Percentiles rank a stretch among this genome's conserved stretches.
These are phyloP conservation scores for Catharus fuscescens DNA, from an alignment of 2,113 vertebrate species.

Conservation along the genomic window DNA sequence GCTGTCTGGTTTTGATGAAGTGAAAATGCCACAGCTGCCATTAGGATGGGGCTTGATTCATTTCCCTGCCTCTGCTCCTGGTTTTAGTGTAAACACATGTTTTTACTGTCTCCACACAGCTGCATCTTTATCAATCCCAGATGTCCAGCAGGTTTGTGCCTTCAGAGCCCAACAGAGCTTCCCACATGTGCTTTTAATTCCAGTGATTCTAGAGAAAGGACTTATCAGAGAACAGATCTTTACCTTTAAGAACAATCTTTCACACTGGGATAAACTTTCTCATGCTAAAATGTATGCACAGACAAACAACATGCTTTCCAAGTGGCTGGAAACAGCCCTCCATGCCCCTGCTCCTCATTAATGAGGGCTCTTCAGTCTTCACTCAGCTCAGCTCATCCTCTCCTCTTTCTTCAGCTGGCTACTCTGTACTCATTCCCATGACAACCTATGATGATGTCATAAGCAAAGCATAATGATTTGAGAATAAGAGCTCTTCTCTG, in stretches of 20 bases:
- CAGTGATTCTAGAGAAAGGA: constrained; percentile 29
- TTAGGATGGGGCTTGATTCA: constrained; percentile 78
- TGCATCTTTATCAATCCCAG: constrained; percentile 85
- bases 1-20: constrained; percentile 72
- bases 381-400: background rate
- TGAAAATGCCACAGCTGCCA: constrained; percentile 81
- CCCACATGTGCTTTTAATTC: constrained; percentile 73
- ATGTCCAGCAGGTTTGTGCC: constrained; percentile 78
- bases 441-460: constrained; percentile 4
- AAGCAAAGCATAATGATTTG: background rate
- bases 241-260: constrained; percentile 47
- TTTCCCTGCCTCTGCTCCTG: constrained; percentile 75
- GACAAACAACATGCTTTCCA: constrained; percentile 13
- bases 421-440: constrained; percentile 22
- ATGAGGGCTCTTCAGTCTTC: background rate
- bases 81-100: constrained; percentile 80
- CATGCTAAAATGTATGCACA: constrained; percentile 21
- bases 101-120: constrained; percentile 80
- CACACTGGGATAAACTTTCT: constrained; percentile 43
- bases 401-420: background rate
- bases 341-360: background rate
- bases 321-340: background rate
- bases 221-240: constrained; percentile 49
- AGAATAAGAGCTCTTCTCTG: background rate
- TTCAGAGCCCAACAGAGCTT: constrained; percentile 28